Percentiles rank a stretch among this genome's conserved stretches.
Conservation (phyloP, 2,888 invertebrate species). For the Lamellibrachia satsuma region DNA sequence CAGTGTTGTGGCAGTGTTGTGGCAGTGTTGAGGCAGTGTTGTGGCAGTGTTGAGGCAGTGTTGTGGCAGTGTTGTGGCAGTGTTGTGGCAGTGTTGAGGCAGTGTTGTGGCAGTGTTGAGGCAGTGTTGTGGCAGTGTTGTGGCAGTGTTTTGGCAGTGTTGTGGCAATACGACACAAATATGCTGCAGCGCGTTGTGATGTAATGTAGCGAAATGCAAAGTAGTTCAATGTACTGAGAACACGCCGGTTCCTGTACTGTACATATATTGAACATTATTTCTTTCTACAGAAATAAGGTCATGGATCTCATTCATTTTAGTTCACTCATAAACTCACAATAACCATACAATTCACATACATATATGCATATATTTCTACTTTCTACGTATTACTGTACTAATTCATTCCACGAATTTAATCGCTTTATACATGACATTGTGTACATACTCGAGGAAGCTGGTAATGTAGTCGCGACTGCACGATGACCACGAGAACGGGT, state of each 20-base stretch:
- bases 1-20: too few relatives aligned
- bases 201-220: background rate
- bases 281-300: background rate
- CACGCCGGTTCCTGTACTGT: background rate
- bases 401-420: background rate
- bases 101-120: too few relatives aligned
- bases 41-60: too few relatives aligned
- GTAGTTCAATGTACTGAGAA: background rate
- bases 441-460: conserved; percentile 60
- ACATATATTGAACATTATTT: background rate
- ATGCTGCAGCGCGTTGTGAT: background rate
- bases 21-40: too few relatives aligned
- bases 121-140: too few relatives aligned
- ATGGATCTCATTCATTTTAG: background rate
- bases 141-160: too few relatives aligned
- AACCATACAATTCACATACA: too few relatives aligned
- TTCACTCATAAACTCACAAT: too few relatives aligned
- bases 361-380: too few relatives aligned
- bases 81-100: too few relatives aligned
- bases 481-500: conserved; percentile 62
- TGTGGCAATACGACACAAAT: background rate
- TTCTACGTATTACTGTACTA: background rate
- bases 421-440: background rate
- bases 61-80: too few relatives aligned
- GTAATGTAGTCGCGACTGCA: conserved; percentile 61